Percentiles rank a stretch among this genome's conserved stretches.
Evolutionary conservation across 2,888 invertebrate genomes (phyloP).

Genomic region (Ochropleura plecta): DNA sequence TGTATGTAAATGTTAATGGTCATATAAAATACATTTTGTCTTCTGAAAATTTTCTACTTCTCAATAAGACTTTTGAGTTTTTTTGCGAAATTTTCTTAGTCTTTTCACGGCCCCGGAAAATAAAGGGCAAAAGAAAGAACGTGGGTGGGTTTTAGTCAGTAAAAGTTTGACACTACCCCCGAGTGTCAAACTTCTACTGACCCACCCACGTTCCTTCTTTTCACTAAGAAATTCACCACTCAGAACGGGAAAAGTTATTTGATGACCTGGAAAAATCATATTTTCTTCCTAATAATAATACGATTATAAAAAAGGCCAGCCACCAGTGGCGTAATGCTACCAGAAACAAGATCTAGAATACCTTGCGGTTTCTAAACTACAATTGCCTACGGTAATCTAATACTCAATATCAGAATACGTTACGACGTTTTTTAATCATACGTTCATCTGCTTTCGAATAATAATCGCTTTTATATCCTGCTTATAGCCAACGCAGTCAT

Average conservation of each 20-base stretch:
- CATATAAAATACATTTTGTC: neutral
- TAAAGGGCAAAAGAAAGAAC: no score
- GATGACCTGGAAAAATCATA: neutral
- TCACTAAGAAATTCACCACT: no score
- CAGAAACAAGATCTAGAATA: constrained; percentile 20
- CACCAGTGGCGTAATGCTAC: neutral
- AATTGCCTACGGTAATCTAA: constrained; percentile 46
- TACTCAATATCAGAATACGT: constrained; percentile 30
- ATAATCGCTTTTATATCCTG: constrained; percentile 59
- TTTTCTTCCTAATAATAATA: neutral
- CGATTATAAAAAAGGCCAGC: neutral
- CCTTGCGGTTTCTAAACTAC: constrained; percentile 14
- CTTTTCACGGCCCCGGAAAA: no score
- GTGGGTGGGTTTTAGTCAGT: no score
- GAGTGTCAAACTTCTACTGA: no score
- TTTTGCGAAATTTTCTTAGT: neutral
- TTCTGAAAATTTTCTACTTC: neutral
- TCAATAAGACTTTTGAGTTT: neutral
- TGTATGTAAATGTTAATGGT: neutral
- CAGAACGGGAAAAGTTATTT: no score
- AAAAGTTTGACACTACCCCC: no score
- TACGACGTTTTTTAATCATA: constrained; percentile 37
- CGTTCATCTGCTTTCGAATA: constrained; percentile 56
- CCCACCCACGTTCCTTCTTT: no score
- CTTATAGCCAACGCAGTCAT: constrained; percentile 31